phyloP scores from a whole-genome alignment of 2,888 invertebrate genomes.

The Schrankia costaestrigalis region DNA sequence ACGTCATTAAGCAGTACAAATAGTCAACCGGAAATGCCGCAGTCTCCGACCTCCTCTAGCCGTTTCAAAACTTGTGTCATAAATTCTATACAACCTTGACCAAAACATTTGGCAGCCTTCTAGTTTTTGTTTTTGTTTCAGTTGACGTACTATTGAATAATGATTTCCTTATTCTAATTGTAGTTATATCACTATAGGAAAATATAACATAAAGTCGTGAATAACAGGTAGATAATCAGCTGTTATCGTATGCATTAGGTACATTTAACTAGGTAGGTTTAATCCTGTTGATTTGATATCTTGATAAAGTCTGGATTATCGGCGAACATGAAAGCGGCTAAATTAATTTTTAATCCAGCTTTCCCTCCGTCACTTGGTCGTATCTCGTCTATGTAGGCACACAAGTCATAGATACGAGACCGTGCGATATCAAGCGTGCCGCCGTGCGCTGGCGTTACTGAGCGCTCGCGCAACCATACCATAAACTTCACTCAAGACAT shows the following conservation, averaged over 20 bases:
- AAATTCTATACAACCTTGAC: constrained; percentile 24
- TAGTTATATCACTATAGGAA: constrained; percentile 12
- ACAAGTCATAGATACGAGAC: constrained; percentile 45
- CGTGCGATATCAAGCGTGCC: constrained; percentile 39
- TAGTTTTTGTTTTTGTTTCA: constrained; percentile 8
- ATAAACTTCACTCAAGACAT: constrained; percentile 35
- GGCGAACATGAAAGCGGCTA: constrained; percentile 76
- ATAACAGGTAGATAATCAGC: constrained; percentile 57
- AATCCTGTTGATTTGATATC: constrained; percentile 76
- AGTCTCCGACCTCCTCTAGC: not conserved
- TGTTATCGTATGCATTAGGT: constrained; percentile 64
- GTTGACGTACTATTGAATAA: constrained; percentile 11
- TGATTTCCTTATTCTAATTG: constrained; percentile 18
- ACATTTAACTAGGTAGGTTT: constrained; percentile 71
- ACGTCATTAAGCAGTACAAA: constrained; percentile 46
- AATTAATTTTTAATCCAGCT: constrained; percentile 78
- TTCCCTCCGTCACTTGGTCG: constrained; percentile 60
- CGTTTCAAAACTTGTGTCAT: constrained; percentile 12
- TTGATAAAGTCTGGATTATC: constrained; percentile 76
- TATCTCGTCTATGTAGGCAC: constrained; percentile 60
- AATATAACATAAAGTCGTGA: constrained; percentile 29
- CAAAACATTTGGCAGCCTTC: constrained; percentile 12
- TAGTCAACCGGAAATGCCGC: constrained; percentile 42
- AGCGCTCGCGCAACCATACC: constrained; percentile 20
- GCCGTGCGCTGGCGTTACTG: constrained; percentile 20